phyloP scores from a whole-genome alignment of 2,113 vertebrate species.

The Desmodus rotundus region DNA sequence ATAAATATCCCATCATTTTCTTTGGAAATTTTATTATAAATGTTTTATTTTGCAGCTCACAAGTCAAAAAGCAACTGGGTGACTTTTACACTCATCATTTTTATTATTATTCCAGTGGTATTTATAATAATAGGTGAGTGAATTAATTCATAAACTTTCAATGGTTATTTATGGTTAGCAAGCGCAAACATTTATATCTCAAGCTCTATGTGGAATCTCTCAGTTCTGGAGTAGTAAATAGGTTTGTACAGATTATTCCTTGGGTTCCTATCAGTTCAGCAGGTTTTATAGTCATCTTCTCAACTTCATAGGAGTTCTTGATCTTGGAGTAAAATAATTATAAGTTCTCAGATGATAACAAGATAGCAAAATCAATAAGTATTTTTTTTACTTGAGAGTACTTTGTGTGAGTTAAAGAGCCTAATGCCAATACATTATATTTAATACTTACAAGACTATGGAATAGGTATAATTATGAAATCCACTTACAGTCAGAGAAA shows the following conservation, averaged over 20 bases:
- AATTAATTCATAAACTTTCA: not conserved
- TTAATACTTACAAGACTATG: not conserved
- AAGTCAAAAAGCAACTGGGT: not conserved
- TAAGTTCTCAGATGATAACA: not conserved
- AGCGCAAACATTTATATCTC: not conserved
- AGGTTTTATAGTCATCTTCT: not conserved
- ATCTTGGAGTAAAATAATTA: not conserved
- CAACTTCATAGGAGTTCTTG: not conserved
- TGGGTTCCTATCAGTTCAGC: not conserved
- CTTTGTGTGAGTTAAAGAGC: not conserved
- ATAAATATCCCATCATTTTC: not conserved
- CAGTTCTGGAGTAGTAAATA: not conserved
- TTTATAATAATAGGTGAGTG: not conserved
- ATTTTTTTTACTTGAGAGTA: not conserved
- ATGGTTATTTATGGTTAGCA: not conserved
- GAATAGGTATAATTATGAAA: not conserved
- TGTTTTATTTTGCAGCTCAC: not conserved
- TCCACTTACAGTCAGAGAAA: not conserved
- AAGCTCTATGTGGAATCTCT: not conserved
- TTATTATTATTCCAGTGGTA: not conserved
- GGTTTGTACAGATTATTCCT: not conserved
- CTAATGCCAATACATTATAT: not conserved
- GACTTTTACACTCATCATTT: not conserved
- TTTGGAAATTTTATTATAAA: not conserved
- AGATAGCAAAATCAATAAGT: not conserved